Percentiles rank a stretch among this genome's conserved stretches.
Conservation (phyloP, 30 jellyfish, hydroid and myxozoan genomes). For the Sanderia malayensis region DNA sequence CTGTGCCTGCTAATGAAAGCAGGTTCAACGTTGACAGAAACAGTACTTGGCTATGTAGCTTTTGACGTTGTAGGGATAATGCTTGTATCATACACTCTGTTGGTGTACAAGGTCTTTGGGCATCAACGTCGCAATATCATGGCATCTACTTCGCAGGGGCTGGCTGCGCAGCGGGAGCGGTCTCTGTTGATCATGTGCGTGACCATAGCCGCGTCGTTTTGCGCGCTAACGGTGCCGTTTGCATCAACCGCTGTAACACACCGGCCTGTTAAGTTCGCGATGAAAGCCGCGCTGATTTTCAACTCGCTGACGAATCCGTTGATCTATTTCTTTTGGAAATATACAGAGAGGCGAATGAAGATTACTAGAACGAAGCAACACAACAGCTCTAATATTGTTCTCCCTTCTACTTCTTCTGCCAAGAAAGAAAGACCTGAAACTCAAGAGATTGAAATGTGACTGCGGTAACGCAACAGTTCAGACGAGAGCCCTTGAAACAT, state of each 20-base stretch:
- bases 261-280: neutral
- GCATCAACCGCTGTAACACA: constrained; percentile 24
- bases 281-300: constrained; percentile 5
- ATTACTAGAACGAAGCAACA: too few relatives aligned
- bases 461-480: too few relatives aligned
- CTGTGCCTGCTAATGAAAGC: neutral
- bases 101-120: neutral
- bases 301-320: constrained; percentile 42
- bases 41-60: neutral
- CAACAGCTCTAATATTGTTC: too few relatives aligned
- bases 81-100: neutral
- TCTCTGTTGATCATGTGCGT: constrained; percentile 21
- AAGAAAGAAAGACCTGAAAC: too few relatives aligned
- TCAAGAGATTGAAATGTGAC: too few relatives aligned
- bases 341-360: constrained; percentile 5
- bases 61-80: neutral
- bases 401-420: too few relatives aligned
- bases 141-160: neutral
- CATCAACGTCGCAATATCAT: neutral
- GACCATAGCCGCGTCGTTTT: constrained; percentile 21
- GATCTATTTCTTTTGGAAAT: constrained; percentile 42
- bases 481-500: too few relatives aligned
- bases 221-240: constrained; percentile 35
- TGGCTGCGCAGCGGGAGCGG: constrained; percentile 8
- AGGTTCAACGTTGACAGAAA: neutral